Conservation (phyloP, 37 sponge, comb jelly and placozoan species). For the Beroe ovata region DNA sequence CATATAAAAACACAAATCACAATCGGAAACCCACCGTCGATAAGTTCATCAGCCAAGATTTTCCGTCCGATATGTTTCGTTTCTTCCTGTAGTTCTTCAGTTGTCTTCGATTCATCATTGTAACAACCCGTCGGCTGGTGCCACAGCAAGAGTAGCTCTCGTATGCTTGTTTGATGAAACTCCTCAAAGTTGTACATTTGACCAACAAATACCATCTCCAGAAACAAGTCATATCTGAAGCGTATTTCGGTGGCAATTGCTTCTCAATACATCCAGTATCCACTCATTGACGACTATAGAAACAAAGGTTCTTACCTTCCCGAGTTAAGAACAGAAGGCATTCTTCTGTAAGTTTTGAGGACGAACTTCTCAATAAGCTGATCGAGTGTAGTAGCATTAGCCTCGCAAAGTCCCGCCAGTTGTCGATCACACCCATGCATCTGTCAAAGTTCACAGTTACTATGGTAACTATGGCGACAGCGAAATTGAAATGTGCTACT, state of each 20-base stretch:
- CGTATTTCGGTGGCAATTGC: no score
- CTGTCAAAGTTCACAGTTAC: not conserved
- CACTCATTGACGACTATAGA: no score
- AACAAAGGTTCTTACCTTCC: conserved; percentile 32
- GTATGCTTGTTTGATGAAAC: not conserved
- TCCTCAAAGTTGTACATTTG: conserved; percentile 36
- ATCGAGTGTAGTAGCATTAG: not conserved
- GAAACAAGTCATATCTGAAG: conserved; percentile 51
- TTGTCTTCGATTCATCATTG: not conserved
- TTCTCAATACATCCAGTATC: no score
- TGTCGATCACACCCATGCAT: not conserved
- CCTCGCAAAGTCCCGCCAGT: not conserved
- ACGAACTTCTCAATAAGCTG: not conserved
- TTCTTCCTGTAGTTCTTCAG: not conserved
- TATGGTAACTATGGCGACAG: not conserved
- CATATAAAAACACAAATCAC: not conserved
- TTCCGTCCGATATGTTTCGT: conserved; percentile 7
- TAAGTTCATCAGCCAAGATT: conserved; percentile 23
- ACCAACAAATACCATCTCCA: conserved; percentile 55
- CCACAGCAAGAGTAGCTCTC: conserved; percentile 17
- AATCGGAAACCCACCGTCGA: conserved; percentile 7
- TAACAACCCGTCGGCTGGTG: conserved; percentile 36
- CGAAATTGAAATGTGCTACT: no score
- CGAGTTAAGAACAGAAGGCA: not conserved
- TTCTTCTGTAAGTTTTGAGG: not conserved